Percentiles rank a stretch among this genome's conserved stretches.
Conservation (phyloP, 2,797 vertebrate species). For the Tokudaia tokunoshimensis region DNA sequence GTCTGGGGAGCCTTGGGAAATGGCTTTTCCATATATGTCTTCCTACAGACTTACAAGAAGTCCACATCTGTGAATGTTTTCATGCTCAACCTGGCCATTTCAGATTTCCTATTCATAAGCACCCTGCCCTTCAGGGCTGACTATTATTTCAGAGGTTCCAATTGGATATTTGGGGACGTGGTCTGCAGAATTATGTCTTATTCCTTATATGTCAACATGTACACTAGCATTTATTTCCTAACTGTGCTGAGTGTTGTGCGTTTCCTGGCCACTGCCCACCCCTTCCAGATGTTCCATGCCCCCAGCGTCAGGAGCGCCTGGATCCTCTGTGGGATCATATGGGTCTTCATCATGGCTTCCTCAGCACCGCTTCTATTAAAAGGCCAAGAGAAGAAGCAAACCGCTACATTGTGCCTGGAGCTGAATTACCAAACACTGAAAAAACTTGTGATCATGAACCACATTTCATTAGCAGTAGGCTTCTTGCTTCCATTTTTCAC, state of each 20-base stretch:
- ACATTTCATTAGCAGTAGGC: constrained; percentile 82
- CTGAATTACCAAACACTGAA: not conserved
- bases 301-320: constrained; percentile 79
- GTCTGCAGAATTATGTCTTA: constrained; percentile 89
- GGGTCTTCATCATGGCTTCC: constrained; percentile 85
- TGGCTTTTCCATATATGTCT: constrained; percentile 88
- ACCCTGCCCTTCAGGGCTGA: constrained; percentile 88
- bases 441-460: constrained; percentile 84
- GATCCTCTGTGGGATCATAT: constrained; percentile 84
- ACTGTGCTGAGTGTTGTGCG: constrained; percentile 88
- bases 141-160: constrained; percentile 87
- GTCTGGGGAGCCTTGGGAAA: constrained; percentile 87
- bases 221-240: constrained; percentile 91
- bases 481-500: constrained; percentile 88
- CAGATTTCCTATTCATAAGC: constrained; percentile 89
- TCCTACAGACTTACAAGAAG: constrained; percentile 84
- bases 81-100: constrained; percentile 90
- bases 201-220: constrained; percentile 91
- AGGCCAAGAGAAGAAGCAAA: accelerated
- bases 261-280: constrained; percentile 87
- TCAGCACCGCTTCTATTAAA: constrained; percentile 73
- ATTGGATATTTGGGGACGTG: constrained; percentile 88
- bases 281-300: constrained; percentile 79
- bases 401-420: constrained; percentile 85
- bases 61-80: constrained; percentile 86